These are phyloP conservation scores for Sternarchorhynchus goeldii DNA, from an alignment of 2,797 vertebrate genomes.

Conservation along the genomic window DNA sequence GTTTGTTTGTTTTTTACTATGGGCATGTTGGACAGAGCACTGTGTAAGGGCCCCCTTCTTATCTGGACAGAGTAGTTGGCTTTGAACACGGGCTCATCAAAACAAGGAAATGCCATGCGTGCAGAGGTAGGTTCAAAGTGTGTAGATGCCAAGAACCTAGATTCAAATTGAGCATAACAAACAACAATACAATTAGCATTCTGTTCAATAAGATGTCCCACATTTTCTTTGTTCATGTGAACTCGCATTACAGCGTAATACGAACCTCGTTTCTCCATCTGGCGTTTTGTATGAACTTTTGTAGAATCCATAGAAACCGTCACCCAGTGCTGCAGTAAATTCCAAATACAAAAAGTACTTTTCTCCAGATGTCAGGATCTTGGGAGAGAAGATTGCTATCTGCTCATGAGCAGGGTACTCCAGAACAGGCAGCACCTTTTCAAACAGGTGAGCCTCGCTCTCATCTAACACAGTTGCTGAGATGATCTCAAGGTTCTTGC, in stretches of 20 bases:
- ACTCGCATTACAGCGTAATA: neutral
- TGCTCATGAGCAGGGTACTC: conserved; percentile 78
- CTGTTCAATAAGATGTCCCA: neutral
- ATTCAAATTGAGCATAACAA: conserved; percentile 25
- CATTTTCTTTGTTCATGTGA: neutral
- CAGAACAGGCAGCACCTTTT: conserved; percentile 75
- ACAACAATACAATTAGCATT: neutral
- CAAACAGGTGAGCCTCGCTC: conserved; percentile 63
- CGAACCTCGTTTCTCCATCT: conserved; percentile 73
- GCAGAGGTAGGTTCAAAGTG: conserved; percentile 80
- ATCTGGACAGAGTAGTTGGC: conserved; percentile 79
- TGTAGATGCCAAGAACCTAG: conserved; percentile 74
- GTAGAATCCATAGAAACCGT: conserved; percentile 80
- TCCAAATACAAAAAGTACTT: conserved; percentile 77
- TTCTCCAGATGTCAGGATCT: conserved; percentile 72
- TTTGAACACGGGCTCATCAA: conserved; percentile 81
- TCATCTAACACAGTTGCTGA: conserved; percentile 72
- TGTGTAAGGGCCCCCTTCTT: conserved; percentile 70
- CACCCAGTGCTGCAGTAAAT: conserved; percentile 72
- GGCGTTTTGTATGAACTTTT: conserved; percentile 76
- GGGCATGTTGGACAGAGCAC: conserved; percentile 80
- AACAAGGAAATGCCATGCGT: conserved; percentile 79
- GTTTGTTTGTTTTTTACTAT: conserved; percentile 62
- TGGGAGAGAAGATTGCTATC: conserved; percentile 78
- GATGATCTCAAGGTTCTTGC: conserved; percentile 72